phyloP scores from a whole-genome alignment of 1,140 invertebrate genomes.

The Anagrus nilaparvatae region DNA sequence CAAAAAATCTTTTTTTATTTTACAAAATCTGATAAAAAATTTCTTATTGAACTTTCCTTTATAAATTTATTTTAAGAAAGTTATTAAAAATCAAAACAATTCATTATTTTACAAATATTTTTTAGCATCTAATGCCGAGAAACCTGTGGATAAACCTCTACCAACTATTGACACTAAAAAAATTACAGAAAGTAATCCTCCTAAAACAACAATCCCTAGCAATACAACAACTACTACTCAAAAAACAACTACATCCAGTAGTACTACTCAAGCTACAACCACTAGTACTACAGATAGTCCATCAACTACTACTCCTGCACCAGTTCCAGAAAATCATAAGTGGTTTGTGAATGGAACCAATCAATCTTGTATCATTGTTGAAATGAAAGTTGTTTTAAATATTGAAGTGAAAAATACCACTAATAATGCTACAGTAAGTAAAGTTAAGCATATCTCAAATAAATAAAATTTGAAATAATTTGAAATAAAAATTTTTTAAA shows the following conservation, averaged over 20 bases:
- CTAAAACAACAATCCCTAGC: slow-evolving; percentile 22
- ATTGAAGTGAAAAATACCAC: background rate
- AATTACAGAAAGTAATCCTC: slow-evolving; percentile 12
- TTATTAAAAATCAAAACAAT: too few relatives aligned
- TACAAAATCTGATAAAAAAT: too few relatives aligned
- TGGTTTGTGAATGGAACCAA: slow-evolving; percentile 42
- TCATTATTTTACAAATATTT: too few relatives aligned
- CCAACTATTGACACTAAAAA: slow-evolving; percentile 21
- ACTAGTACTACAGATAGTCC: slow-evolving; percentile 19
- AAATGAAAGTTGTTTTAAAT: slow-evolving; percentile 33
- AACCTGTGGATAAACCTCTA: too few relatives aligned
- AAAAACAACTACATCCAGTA: slow-evolving; percentile 19
- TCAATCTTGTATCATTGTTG: slow-evolving; percentile 45
- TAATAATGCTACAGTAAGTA: background rate
- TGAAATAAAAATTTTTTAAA: slow-evolving; percentile 5
- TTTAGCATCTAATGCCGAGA: too few relatives aligned
- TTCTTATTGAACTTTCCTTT: too few relatives aligned
- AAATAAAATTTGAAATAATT: background rate
- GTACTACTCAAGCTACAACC: slow-evolving; percentile 17
- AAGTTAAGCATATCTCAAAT: background rate
- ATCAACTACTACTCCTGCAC: slow-evolving; percentile 16
- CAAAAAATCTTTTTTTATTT: too few relatives aligned
- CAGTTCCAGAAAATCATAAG: slow-evolving; percentile 35
- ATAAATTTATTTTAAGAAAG: too few relatives aligned
- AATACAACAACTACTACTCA: slow-evolving; percentile 21